Percentiles rank a stretch among this genome's conserved stretches.
These are phyloP conservation scores for Lydus trimaculatus DNA, from an alignment of 2,888 invertebrate species.

Conservation along the genomic window DNA sequence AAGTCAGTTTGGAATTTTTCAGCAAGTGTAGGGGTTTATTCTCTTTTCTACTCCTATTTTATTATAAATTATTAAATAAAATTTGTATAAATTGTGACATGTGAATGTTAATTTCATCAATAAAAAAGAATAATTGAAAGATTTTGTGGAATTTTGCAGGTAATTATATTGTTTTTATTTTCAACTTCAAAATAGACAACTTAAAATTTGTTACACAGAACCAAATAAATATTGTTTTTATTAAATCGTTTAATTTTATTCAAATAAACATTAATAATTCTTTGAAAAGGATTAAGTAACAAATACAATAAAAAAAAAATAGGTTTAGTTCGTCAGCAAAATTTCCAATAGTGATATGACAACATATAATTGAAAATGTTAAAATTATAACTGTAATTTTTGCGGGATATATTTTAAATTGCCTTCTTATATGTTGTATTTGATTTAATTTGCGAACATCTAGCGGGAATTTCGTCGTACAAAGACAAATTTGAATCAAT, in stretches of 20 bases:
- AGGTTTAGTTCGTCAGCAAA: not conserved
- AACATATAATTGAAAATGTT: not conserved
- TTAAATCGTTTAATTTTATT: too few species aligned
- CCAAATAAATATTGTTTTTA: too few species aligned
- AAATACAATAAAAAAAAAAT: too few species aligned
- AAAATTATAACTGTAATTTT: conserved; percentile 23
- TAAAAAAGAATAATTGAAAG: not conserved
- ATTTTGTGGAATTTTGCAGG: not conserved
- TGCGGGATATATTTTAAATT: conserved; percentile 17
- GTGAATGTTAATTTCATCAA: conserved; percentile 13
- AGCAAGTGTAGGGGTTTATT: not conserved
- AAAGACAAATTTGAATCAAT: not conserved
- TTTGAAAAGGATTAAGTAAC: not conserved
- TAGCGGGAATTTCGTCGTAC: not conserved
- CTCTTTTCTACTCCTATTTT: not conserved
- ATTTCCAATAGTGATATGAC: not conserved
- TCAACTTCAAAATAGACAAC: not conserved
- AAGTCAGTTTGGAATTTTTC: conserved; percentile 11
- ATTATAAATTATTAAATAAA: not conserved
- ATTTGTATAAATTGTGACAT: conserved; percentile 14
- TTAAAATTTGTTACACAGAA: too few species aligned
- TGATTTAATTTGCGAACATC: not conserved
- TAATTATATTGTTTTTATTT: not conserved
- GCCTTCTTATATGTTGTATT: not conserved
- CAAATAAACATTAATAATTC: too few species aligned